Conservation (phyloP, 2,113 vertebrate genomes). For the Lampris megalopsis region DNA sequence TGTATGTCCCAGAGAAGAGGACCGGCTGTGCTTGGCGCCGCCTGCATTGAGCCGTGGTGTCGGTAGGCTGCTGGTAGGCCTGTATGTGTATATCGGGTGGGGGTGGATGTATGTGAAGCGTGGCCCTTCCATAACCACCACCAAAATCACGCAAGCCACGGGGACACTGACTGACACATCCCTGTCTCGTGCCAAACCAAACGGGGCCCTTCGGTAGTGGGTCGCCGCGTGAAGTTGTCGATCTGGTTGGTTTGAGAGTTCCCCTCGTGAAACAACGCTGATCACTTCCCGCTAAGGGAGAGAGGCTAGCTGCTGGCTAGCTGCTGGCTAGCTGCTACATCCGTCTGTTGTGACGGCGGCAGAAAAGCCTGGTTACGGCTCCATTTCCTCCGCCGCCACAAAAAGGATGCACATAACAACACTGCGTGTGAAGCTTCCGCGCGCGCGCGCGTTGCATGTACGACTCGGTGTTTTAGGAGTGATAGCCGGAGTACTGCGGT, state of each 20-base stretch:
- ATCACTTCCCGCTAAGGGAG: too few relatives aligned
- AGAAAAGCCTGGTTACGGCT: too few relatives aligned
- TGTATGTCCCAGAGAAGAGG: constrained; percentile 64
- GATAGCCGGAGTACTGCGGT: too few relatives aligned
- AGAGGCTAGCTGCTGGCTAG: too few relatives aligned
- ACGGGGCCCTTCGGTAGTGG: too few relatives aligned
- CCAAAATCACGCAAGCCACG: not conserved
- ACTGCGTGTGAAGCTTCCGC: too few relatives aligned
- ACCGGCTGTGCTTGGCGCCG: constrained; percentile 69
- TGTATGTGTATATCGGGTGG: constrained; percentile 36
- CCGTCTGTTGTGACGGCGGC: constrained; percentile 51
- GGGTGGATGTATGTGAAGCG: constrained; percentile 21
- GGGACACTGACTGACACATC: too few relatives aligned
- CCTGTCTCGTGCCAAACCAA: too few relatives aligned
- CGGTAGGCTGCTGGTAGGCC: constrained; percentile 62
- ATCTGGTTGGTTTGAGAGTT: constrained; percentile 35
- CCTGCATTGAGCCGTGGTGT: constrained; percentile 71
- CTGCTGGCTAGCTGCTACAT: too few relatives aligned
- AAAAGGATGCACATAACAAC: constrained; percentile 58
- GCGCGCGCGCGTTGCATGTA: too few relatives aligned
- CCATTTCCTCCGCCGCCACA: constrained; percentile 37
- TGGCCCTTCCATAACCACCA: constrained; percentile 23
- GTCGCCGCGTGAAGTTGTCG: too few relatives aligned
- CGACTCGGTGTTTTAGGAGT: too few relatives aligned
- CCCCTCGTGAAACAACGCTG: constrained; percentile 22